Evolutionary conservation across 1,140 invertebrate species (phyloP), one percentile per base, ranked within the genome.

Genomic region (Diorhabda carinulata): DNA sequence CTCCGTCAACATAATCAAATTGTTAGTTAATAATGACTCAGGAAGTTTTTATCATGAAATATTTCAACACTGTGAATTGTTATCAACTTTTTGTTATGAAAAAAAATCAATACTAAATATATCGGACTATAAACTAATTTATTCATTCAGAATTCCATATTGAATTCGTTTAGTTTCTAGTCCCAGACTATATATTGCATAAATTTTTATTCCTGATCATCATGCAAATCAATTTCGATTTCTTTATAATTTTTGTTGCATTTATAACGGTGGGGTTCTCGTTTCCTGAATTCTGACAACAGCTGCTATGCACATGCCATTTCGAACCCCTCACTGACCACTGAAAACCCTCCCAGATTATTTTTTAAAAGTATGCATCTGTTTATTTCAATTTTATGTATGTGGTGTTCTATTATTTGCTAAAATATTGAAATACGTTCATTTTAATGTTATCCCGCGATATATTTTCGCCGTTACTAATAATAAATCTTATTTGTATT

Each of bases 311-410:
- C 63, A 60, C 68, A 52, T 61, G 43, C 63, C 69, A 65, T 44
- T 47, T 64, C 58, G 47, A 52, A 41, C 62, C 64, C 73, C 74
- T 73, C 60, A 61, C 67, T 69, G 70, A 70, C 66, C 63, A 63
- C 59, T 66, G 65, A 60, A 72, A 72, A 71, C 70, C 67, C 63
- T 71, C 71, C 64, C 61, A 71, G 69, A 70, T 69, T 62, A 61
- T 68, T 76, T 73, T 74, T 73, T 74, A 77, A 75, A 73, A 71
- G 70, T 78, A 75, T 78, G 76, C 77, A 78, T 78, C 77, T 72
- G 70, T 72, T 67, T 64, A 57, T 40, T 60, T 56, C 63, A 10
- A 64, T 64, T 64, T 57, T 42, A 44, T 64, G 63, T 8, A 64
- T 57, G 45, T 42, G 25, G 63, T 9, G 4, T 64, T 63, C 43